A percentile compares a stretch with the other conserved stretches of the same genome.
Conservation (phyloP, 2,113 vertebrate genomes). For the Tychaedon coryphoeus region DNA sequence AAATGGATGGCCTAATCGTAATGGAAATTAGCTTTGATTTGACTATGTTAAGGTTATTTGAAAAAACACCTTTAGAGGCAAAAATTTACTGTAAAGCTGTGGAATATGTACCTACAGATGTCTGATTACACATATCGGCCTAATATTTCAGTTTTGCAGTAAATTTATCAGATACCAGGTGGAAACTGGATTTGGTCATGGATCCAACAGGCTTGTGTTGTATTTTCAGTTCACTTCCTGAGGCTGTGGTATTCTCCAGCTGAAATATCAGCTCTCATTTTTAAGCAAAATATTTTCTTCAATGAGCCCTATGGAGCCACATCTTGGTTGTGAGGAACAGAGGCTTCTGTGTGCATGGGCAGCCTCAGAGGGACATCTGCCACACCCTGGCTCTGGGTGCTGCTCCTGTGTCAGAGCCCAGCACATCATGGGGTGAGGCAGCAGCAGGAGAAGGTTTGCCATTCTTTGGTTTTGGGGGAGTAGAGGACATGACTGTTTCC, state of each 20-base stretch:
- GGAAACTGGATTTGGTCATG: background rate
- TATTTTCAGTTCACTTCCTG: background rate
- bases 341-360: background rate
- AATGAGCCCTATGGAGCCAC: rapidly evolving
- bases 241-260: background rate
- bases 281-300: background rate
- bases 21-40: background rate
- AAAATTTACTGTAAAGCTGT: background rate
- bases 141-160: background rate
- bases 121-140: background rate
- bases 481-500: background rate
- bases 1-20: background rate
- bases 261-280: background rate
- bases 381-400: rapidly evolving
- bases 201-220: background rate
- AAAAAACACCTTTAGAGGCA: background rate
- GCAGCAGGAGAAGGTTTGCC: background rate
- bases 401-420: rapidly evolving
- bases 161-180: background rate
- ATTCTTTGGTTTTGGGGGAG: background rate
- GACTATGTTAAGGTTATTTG: background rate
- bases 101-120: background rate
- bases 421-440: background rate
- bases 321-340: background rate
- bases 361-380: background rate